Base-by-base conservation (phyloP, 2,797 vertebrate genomes). In the Ataeniobius toweri region DNA sequence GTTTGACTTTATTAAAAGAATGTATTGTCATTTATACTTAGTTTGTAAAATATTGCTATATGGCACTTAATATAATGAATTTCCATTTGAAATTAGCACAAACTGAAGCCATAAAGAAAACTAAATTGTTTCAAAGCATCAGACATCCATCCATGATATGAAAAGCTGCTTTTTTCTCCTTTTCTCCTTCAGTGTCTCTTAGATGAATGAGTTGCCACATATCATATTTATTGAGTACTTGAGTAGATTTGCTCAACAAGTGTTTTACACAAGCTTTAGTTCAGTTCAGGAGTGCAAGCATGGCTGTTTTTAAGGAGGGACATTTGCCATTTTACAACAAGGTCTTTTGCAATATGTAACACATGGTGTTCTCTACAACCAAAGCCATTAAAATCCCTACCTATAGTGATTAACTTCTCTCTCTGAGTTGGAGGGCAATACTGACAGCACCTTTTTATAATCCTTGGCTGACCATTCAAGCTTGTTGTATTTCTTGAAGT, bases 1-100 rank as follows among this genome's bases (percentile, higher is more conserved):
- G 3, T 53, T 82, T 73, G 6, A 46, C 70, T 80, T 71, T 5
- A 78, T 78, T 55, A 48, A 59, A 7, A 72, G 2, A 13, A 8
- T 48, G 12, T 26, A 10, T 7, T 6, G 7, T 55, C 24, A 28
- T n/a, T 6, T 44, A 22, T 12, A 44, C 28, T 14, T 56, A 3
- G 12, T 48, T 59, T 36, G n/a, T 48, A 0, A 9, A n/a, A 18
- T 12, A 44, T 18, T 20, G 39, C 39, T 63, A 53, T 26, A 14
- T 16, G 24, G 18, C 18, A 53, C 16, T 22, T 20, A 6, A 53
- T 53, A 22, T 51, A 51, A 18, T 51, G 13, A 16, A 51, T 20
- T 53, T 14, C 3, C 50, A 13, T 51, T 3, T 51, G 13, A 12
- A 44, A 46, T n/a, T 44, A n/a, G 67, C 24, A 44, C 12, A 69